Evolutionary conservation across 2,888 invertebrate species (phyloP), one percentile per base, ranked within the genome.

Genomic region (Gnatocerus cornutus): DNA sequence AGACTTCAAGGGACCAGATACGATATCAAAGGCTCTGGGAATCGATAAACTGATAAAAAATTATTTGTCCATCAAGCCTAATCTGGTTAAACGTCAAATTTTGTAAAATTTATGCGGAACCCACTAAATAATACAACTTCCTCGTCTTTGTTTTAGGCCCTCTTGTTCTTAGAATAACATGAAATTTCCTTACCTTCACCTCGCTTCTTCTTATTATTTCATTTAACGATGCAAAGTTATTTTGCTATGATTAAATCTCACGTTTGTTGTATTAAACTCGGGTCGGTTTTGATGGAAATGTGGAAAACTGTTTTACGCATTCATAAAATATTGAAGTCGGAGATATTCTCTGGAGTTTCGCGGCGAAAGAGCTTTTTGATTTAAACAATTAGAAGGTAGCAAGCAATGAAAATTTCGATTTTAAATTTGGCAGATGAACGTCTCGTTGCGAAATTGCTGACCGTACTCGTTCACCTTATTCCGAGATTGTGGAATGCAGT

Each of bases 301-400:
- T 13, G n/a, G 52, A 29, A 48, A 52, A 52, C 41, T 6, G 52
- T 12, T 52, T 52, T 7, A 52, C 52, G 52, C 55, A 39, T 39
- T 55, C 14, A 16, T 39, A 55, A 55, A 37, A 37, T 55, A 39
- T 55, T 39, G 21, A 55, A 39, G 55, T 16, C 39, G n/a, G 13
- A 46, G 16, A 8, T 16, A 46, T 46, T 46, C 46, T 21, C 50
- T 12, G 29, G 50, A n/a, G 50, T 41, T 41, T 41, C 41, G n/a
- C 12, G 3, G 9, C 41, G 43, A 27, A 58, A 41, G 37, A 55
- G 41, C 45, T 58, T 58, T 58, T 43, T 43, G 58, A 29, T 58
- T 58, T 58, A 43, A 58, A 58, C 16, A 41, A 45, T 58, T 58
- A 45, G 41, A 58, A 41, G 58, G 37, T 21, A 43, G 43, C 43